Base-by-base conservation (phyloP, 1,140 invertebrate species). In the Spodoptera frugiperda region DNA sequence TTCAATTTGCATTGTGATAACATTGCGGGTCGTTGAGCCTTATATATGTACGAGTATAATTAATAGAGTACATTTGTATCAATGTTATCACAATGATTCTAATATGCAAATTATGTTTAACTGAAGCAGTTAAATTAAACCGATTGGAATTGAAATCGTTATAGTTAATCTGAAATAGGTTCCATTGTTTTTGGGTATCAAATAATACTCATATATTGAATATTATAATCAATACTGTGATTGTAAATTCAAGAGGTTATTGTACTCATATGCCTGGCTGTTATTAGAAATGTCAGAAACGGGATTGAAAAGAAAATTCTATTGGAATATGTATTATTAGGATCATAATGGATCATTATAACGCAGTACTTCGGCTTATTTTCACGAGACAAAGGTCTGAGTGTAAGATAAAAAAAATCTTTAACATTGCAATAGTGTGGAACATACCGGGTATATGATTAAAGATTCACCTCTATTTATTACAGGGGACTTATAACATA, bases 31-130 rank as follows among this genome's bases (percentile, higher is more conserved):
- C 51, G 51, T 53, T 53, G 33, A 39, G 9, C 33, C 8, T 10
- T 9, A 39, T 39, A 39, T 39, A 39, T 39, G 8, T 39, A 39
- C 33, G 33, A 39, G 12, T 44, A 44, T 63, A 63, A 63, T 63
- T 59, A 44, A 63, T 9, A 8, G 51, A 14, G 44, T 39, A 39
- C 33, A 63, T 63, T 17, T 15, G 17, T 63, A 44, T 44, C 33
- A 63, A 44, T 44, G 59, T 63, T 63, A 63, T 63, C 33, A 11
- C 59, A 63, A 63, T 17, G 59, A 63, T 15, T 17, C 59, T 63
- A 63, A 63, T 44, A 63, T 63, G 59, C 33, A 63, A 63, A 63
- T 63, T 63, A 44, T 39, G 33, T 57, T 57, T 30, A n/a, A 33
- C 11, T 12, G 15, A 5, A 30, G 0, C 33, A 63, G 33, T 63